Evolutionary conservation across 2,113 vertebrate genomes (phyloP).

Genomic region (Enhydra lutris): DNA sequence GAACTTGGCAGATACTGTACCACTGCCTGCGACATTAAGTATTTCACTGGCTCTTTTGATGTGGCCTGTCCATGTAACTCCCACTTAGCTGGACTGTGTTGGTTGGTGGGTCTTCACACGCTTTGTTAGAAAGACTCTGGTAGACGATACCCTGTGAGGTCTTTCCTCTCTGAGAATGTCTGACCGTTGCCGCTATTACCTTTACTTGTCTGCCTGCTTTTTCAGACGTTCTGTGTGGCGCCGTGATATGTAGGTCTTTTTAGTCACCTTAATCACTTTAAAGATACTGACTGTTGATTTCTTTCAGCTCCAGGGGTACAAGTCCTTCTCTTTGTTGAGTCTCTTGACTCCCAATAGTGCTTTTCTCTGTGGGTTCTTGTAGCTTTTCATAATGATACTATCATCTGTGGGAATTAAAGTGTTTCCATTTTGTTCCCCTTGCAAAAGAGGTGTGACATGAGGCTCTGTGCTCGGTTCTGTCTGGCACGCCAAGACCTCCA

Average conservation of each 20-base stretch:
- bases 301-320: background rate
- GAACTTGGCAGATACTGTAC: background rate
- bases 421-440: background rate
- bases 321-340: background rate
- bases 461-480: background rate
- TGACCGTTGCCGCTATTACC: rapidly evolving
- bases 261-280: background rate
- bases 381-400: background rate
- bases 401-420: background rate
- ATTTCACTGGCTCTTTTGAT: background rate
- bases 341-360: background rate
- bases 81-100: background rate
- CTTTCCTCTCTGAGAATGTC: background rate
- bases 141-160: background rate
- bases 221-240: background rate
- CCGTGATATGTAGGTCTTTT: background rate
- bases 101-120: background rate
- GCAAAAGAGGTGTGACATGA: background rate
- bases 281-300: background rate
- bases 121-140: background rate
- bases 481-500: background rate
- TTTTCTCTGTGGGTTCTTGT: background rate
- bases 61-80: background rate
- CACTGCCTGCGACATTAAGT: background rate
- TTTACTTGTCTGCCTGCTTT: background rate